Base-by-base conservation (phyloP, 2,888 invertebrate genomes). In the Mythimna vitellina region DNA sequence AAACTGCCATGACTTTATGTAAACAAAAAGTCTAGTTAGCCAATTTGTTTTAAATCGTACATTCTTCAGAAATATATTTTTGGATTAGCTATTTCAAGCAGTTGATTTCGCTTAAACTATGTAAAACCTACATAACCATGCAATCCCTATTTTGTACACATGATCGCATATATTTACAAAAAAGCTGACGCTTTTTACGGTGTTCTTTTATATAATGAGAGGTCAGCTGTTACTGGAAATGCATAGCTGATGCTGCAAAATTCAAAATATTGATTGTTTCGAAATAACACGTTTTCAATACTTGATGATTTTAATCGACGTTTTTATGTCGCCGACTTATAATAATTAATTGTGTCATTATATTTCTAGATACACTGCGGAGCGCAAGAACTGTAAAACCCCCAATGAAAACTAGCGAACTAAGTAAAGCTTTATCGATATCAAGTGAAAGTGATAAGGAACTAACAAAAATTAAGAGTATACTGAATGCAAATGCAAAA, bases 371-470 rank as follows among this genome's bases (percentile, higher is more conserved):
- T 77, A 51, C 82, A 68, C 68, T 83, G 35, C 86, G 81, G 60
- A 84, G 83, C 70, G 73, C 80, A 51, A 91, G 87, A 86, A 88
- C 76, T 77, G 53, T 83, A 38, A 86, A 83, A 64, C 73, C 81
- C 38, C 49, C 84, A 65, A 76, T 88, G 42, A 93, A 89, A 91
- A 85, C 84, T 87, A 92, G 86, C 76, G 46, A 91, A 60, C 1
- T 38, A 87, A 91, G 89, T 76, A 93, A 92, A 90, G 91, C 89
- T 83, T 51, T 83, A 46, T 70, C 84, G 56, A 81, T 80, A 66
- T 74, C 89, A 87, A 89, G 82, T 80, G 89, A 90, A 87, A 91
- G 85, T 88, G 91, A 89, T 70, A 91, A 89, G 71, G 89, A 91
- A 65, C 38, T 90, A 49, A 68, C 80, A 56, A 64, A 85, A 42